Conservation (phyloP, 2,797 vertebrate genomes). For the Oreortyx pictus region DNA sequence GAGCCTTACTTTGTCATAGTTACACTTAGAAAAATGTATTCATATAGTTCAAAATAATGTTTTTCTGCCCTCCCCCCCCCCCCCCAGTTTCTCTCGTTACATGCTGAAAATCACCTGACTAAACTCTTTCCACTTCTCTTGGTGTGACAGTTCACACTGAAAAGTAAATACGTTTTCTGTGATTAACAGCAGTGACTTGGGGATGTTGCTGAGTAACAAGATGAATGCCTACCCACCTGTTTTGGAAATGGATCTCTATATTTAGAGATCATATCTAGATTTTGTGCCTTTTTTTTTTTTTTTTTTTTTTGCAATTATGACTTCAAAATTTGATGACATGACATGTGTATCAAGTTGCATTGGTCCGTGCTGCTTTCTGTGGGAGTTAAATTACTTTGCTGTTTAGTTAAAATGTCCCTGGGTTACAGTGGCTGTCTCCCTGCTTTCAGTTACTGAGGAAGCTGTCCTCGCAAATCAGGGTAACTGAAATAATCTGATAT, state of each 20-base stretch:
- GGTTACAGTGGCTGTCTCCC: neutral
- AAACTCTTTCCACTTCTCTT: neutral
- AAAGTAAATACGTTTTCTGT: conserved; percentile 35
- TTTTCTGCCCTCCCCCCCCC: too few species aligned
- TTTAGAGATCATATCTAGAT: conserved; percentile 17
- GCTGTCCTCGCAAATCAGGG: neutral
- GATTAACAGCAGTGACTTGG: neutral
- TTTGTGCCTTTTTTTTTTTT: neutral
- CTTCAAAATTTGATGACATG: neutral
- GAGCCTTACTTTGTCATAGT: neutral
- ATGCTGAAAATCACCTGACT: neutral
- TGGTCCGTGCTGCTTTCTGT: rapidly evolving
- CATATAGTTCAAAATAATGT: neutral
- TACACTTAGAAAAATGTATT: neutral
- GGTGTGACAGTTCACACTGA: neutral
- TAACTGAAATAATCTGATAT: neutral
- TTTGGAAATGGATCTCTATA: neutral
- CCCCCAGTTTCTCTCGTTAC: rapidly evolving
- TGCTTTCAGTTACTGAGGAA: neutral
- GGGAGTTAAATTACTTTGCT: neutral
- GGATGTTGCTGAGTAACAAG: conserved; percentile 3
- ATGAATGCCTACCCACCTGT: neutral
- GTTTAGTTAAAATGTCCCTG: conserved; percentile 31
- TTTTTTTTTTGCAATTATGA: neutral
- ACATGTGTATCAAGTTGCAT: neutral